Conservation (phyloP, 1,140 invertebrate genomes). For the Ylistrum balloti region DNA sequence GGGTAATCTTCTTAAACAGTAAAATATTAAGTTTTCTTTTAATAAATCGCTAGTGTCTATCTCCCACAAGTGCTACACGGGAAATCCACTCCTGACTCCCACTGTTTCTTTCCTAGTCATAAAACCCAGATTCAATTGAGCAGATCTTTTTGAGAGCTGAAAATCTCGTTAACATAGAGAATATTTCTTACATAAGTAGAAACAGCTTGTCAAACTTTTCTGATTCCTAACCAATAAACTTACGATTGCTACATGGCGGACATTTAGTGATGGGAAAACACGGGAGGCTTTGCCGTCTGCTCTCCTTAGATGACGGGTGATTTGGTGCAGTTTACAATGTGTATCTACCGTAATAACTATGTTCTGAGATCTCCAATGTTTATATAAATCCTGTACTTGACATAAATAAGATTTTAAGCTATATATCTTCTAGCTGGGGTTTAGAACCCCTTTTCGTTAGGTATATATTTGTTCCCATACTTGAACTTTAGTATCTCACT, state of each 20-base stretch:
- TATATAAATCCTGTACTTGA: neutral
- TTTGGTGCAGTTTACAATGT: neutral
- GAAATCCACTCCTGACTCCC: neutral
- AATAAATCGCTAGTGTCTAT: constrained; percentile 18
- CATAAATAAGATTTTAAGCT: neutral
- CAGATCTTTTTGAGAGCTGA: constrained; percentile 25
- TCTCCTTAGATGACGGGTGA: constrained; percentile 12
- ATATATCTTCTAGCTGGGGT: no score
- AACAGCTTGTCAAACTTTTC: constrained; percentile 39
- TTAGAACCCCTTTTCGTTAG: no score
- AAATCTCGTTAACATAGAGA: constrained; percentile 28
- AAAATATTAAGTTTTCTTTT: constrained; percentile 40
- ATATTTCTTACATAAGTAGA: constrained; percentile 40
- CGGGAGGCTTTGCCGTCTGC: neutral
- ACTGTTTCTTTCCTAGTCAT: neutral
- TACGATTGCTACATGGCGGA: constrained; percentile 17
- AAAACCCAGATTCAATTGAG: constrained; percentile 19
- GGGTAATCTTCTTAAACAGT: neutral
- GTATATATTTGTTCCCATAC: no score
- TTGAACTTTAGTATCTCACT: no score
- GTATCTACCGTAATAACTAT: neutral
- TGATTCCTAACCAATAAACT: constrained; percentile 27
- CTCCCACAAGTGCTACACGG: neutral
- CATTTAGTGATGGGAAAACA: constrained; percentile 18
- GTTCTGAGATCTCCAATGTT: neutral